Base-by-base conservation (phyloP, 53 echinoderm and acorn worm genomes). In the Actinopyga echinites region DNA sequence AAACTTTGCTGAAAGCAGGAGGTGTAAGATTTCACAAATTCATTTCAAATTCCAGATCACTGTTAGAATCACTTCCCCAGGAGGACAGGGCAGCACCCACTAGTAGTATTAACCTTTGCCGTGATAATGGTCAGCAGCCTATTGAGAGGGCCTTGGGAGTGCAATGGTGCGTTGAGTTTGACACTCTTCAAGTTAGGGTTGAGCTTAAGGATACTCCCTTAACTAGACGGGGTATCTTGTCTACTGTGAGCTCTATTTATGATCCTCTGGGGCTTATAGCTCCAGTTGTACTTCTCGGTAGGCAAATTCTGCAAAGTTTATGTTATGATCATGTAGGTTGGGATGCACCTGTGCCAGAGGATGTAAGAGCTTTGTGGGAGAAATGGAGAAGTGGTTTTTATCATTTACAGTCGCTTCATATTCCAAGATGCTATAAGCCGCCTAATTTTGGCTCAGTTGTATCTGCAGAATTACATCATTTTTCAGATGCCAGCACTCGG, bases 191-290 rank as follows among this genome's bases (percentile, higher is more conserved):
- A 37, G 71, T 87, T 59, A 79, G 67, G 65, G 30, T 85, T n/a
- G 22, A 17, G 19, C 19, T 79, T 61, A 42, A 63, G 12, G 86
- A 86, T 79, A 56, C 23, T 6, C 86, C 86, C 13, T 59, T 79
- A 37, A 86, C 78, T 5, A 24, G 86, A 21, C 56, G 81, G 31
- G 91, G 91, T 58, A 67, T 91, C 31, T 54, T 91, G 15, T 62
- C 80, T 2, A 81, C 93, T 15, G 84, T 90, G n/a, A 81, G 85
- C 80, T 93, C 87, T 1, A 56, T 93, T 21, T 88, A 90, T 85
- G 90, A 93, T 55, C 93, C 90, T 11, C 68, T 93, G 56, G 93
- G 87, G 21, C 84, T 90, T n/a, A 45, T 43, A 23, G 40, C 74
- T n/a, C 74, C 74, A 43, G 74, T 40, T 43, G 43, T 73, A 4